A percentile compares a stretch with the other conserved stretches of the same genome.
Conservation (phyloP, 2,113 vertebrate genomes). For the Siniperca chuatsi region DNA sequence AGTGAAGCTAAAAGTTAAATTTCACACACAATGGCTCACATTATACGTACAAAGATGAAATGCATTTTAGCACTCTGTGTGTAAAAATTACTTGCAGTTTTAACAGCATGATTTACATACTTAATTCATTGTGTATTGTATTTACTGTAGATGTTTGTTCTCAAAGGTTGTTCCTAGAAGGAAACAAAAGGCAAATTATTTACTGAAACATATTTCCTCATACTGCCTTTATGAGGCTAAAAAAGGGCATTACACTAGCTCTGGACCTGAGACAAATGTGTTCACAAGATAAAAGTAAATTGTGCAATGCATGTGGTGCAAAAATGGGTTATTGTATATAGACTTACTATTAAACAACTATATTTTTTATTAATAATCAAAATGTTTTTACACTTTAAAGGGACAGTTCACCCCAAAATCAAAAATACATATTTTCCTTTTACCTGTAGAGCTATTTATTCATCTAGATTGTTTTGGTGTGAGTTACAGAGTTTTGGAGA, state of each 20-base stretch:
- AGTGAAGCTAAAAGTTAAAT: conserved; percentile 10
- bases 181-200: neutral
- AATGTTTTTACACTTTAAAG: neutral
- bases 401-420: too few relatives aligned
- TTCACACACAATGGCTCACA: neutral
- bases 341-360: neutral
- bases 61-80: neutral
- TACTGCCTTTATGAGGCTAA: neutral
- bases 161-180: neutral
- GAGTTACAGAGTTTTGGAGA: too few relatives aligned
- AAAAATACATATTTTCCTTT: too few relatives aligned
- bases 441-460: too few relatives aligned
- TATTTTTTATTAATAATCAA: neutral
- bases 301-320: neutral
- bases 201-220: conserved; percentile 23
- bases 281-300: neutral
- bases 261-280: neutral
- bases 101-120: neutral
- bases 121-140: neutral
- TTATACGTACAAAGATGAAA: neutral
- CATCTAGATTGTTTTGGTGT: too few relatives aligned
- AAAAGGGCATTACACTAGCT: neutral
- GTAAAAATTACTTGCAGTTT: neutral
- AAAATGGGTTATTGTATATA: neutral
- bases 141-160: neutral